Conservation (phyloP, 23 tunicate species). For the Trididemnum clinides region DNA sequence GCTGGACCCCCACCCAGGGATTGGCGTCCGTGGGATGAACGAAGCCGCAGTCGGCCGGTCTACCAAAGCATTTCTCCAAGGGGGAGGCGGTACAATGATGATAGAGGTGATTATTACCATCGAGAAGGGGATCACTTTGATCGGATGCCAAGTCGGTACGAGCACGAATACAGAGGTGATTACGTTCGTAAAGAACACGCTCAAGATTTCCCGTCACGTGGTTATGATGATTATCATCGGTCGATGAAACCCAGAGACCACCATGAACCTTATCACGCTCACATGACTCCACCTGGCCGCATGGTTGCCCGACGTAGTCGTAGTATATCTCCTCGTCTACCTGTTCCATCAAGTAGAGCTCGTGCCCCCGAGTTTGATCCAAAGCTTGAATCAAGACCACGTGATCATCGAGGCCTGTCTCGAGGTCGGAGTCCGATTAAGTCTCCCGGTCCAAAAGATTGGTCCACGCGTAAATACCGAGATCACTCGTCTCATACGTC, state of each 20-base stretch:
- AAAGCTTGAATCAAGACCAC: constrained; percentile 28
- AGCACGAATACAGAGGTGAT: constrained; percentile 49
- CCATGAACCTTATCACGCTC: constrained; percentile 20
- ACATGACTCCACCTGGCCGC: constrained; percentile 43
- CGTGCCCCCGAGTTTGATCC: constrained; percentile 44
- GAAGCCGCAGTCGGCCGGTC: constrained; percentile 43
- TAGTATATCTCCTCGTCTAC: constrained; percentile 66
- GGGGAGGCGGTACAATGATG: constrained; percentile 53
- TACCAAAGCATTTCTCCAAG: constrained; percentile 61
- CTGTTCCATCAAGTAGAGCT: constrained; percentile 20
- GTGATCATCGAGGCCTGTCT: constrained; percentile 31
- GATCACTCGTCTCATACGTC: constrained; percentile 30
- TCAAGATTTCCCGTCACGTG: constrained; percentile 42
- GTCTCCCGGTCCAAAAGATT: constrained; percentile 44
- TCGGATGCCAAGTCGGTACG: constrained; percentile 36
- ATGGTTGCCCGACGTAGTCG: constrained; percentile 60
- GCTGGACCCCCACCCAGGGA: constrained; percentile 41
- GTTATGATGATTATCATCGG: constrained; percentile 63
- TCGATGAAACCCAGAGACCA: constrained; percentile 44
- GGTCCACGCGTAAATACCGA: constrained; percentile 32
- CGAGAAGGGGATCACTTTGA: constrained; percentile 50
- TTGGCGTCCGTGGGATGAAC: constrained; percentile 63
- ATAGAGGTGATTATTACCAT: constrained; percentile 45
- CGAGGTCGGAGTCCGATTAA: constrained; percentile 41
- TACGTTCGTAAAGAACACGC: constrained; percentile 46